Evolutionary conservation across 2,888 invertebrate species (phyloP).

Genomic region (Lithophane semibrunnea): DNA sequence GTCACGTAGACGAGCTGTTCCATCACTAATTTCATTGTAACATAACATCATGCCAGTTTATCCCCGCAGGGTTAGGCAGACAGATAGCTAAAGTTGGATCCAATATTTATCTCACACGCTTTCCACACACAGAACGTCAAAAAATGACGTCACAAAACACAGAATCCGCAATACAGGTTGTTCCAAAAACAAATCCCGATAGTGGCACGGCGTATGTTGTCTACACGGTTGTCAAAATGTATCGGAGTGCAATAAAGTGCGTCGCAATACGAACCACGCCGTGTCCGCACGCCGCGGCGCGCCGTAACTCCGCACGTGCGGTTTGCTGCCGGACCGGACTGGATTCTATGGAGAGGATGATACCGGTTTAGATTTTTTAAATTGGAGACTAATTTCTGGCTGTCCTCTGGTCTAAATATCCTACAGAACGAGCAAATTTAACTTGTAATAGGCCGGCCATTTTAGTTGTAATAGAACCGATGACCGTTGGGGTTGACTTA

Average conservation of each 20-base stretch:
- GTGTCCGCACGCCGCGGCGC: slow-evolving; percentile 81
- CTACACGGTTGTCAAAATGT: slow-evolving; percentile 79
- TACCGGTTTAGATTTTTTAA: slow-evolving; percentile 21
- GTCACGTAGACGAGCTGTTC: not conserved
- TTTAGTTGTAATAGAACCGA: not conserved
- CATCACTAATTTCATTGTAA: not conserved
- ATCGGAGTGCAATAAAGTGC: slow-evolving; percentile 81
- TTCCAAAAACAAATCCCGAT: slow-evolving; percentile 60
- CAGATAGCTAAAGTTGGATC: too few species aligned
- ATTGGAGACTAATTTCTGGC: not conserved
- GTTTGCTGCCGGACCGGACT: slow-evolving; percentile 70
- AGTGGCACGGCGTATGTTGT: slow-evolving; percentile 62
- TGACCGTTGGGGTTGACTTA: not conserved
- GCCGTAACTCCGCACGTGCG: slow-evolving; percentile 81
- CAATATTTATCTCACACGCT: too few species aligned
- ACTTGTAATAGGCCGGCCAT: not conserved
- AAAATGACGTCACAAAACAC: slow-evolving; percentile 15
- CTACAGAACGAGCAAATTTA: not conserved
- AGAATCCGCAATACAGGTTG: slow-evolving; percentile 52
- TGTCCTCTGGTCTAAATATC: not conserved
- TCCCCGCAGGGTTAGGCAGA: not conserved
- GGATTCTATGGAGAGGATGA: slow-evolving; percentile 51
- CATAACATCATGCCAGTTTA: not conserved
- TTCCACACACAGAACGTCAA: not conserved
- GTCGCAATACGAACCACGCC: slow-evolving; percentile 78